Conservation (phyloP, 2,888 invertebrate genomes). For the Aporophyla nigra region DNA sequence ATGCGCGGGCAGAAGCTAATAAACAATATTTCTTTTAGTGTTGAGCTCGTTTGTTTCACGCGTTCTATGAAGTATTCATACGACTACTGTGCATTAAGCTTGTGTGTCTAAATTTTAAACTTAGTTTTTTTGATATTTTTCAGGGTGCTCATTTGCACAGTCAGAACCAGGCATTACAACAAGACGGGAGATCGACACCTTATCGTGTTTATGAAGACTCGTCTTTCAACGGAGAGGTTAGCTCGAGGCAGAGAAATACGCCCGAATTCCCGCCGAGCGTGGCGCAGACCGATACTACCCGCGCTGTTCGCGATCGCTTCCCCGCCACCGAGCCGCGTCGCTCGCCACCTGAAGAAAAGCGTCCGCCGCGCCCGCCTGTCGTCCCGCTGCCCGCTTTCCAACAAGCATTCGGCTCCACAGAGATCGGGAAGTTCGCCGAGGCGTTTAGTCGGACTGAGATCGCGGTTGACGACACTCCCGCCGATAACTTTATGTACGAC, state of each 20-base stretch:
- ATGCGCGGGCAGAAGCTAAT: no score
- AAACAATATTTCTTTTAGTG: neutral
- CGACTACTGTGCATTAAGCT: neutral
- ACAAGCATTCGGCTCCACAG: slow-evolving; percentile 96
- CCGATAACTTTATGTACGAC: slow-evolving; percentile 85
- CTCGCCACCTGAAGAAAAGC: slow-evolving; percentile 82
- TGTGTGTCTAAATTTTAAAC: neutral
- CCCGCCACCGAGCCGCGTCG: slow-evolving; percentile 73
- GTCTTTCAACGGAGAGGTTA: slow-evolving; percentile 76
- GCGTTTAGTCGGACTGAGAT: slow-evolving; percentile 92
- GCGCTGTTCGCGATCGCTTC: slow-evolving; percentile 73
- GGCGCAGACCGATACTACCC: slow-evolving; percentile 69
- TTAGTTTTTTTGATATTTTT: slow-evolving; percentile 62
- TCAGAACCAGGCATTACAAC: slow-evolving; percentile 80
- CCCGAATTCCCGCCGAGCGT: slow-evolving; percentile 73
- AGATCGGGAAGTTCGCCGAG: slow-evolving; percentile 95
- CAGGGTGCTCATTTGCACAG: slow-evolving; percentile 79
- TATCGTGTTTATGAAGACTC: slow-evolving; percentile 83
- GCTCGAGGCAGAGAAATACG: slow-evolving; percentile 72
- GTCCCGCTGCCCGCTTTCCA: slow-evolving; percentile 95
- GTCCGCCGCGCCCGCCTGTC: slow-evolving; percentile 81
- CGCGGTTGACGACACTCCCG: slow-evolving; percentile 82
- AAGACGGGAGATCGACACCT: slow-evolving; percentile 83
- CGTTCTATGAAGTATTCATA: neutral
- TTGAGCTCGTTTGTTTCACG: neutral